These are phyloP conservation scores for Tineola bisselliella DNA, from an alignment of 2,888 invertebrate species.

Conservation along the genomic window DNA sequence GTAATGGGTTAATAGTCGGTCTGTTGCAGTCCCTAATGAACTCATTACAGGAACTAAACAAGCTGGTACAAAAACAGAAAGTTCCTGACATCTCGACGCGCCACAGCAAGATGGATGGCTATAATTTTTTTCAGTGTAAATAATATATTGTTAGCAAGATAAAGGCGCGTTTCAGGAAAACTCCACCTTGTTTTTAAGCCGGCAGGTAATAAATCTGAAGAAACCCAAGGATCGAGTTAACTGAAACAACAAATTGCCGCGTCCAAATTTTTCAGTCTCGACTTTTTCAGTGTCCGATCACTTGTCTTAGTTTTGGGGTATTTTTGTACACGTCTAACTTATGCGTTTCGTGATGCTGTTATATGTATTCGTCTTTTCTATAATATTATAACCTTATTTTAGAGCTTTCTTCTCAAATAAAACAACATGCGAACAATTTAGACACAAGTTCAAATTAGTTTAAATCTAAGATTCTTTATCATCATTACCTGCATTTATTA, in stretches of 20 bases:
- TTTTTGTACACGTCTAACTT: not conserved
- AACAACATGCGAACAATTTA: not conserved
- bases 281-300: conserved; percentile 38
- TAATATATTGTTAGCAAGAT: conserved; percentile 38
- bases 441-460: conserved; percentile 1
- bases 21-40: conserved; percentile 2
- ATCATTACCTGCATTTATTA: conserved; percentile 13
- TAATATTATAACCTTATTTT: no score
- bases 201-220: conserved; percentile 30
- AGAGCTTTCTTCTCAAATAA: no score
- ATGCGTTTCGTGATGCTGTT: no score
- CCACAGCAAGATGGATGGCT: conserved; percentile 29
- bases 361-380: no score
- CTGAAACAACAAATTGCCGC: conserved; percentile 32
- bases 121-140: conserved; percentile 37
- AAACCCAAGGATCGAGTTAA: conserved; percentile 12
- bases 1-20: not conserved
- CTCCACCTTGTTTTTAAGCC: conserved; percentile 35
- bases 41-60: not conserved
- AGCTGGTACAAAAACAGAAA: conserved; percentile 18
- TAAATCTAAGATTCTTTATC: conserved; percentile 12
- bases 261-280: conserved; percentile 36
- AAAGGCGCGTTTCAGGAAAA: conserved; percentile 26
- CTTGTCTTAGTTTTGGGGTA: conserved; percentile 15
- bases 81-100: conserved; percentile 31